phyloP scores from a whole-genome alignment of 2,888 invertebrate species.

The Spilarctia lutea region DNA sequence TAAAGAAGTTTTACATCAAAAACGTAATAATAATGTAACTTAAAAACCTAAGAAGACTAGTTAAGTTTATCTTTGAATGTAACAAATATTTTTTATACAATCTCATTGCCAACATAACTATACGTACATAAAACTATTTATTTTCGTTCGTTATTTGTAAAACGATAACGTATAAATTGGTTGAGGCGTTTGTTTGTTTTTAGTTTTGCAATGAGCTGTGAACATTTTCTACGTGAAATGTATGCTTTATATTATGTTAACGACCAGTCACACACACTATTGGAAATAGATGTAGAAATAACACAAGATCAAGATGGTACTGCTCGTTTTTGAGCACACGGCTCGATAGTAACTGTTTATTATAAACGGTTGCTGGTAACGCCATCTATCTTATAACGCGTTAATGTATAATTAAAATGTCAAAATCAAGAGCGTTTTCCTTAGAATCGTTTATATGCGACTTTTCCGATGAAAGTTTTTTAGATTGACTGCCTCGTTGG shows the following conservation, averaged over 20 bases:
- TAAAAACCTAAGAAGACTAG: no score
- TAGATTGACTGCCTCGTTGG: no score
- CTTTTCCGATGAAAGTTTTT: no score
- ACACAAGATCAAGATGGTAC: background rate
- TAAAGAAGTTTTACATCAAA: no score
- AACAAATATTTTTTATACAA: no score
- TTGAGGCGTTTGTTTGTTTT: conserved; percentile 9
- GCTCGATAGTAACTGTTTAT: background rate
- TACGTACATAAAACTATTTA: conserved; percentile 31
- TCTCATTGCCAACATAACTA: conserved; percentile 27
- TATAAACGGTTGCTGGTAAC: background rate
- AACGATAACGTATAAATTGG: conserved; percentile 18
- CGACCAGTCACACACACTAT: conserved; percentile 10
- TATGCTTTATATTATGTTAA: conserved; percentile 16
- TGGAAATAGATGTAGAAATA: conserved; percentile 5
- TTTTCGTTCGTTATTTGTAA: conserved; percentile 18
- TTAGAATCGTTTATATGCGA: no score
- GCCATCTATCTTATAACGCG: background rate
- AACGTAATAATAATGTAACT: no score
- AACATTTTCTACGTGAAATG: conserved; percentile 4
- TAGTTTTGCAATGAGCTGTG: conserved; percentile 20
- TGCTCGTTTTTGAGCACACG: background rate
- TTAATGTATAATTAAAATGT: background rate
- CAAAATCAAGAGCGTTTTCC: no score
- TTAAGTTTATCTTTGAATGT: no score